Percentiles rank a stretch among this genome's conserved stretches.
These are phyloP conservation scores for Haemorhous mexicanus DNA, from an alignment of 2,113 vertebrate genomes.

Conservation along the genomic window DNA sequence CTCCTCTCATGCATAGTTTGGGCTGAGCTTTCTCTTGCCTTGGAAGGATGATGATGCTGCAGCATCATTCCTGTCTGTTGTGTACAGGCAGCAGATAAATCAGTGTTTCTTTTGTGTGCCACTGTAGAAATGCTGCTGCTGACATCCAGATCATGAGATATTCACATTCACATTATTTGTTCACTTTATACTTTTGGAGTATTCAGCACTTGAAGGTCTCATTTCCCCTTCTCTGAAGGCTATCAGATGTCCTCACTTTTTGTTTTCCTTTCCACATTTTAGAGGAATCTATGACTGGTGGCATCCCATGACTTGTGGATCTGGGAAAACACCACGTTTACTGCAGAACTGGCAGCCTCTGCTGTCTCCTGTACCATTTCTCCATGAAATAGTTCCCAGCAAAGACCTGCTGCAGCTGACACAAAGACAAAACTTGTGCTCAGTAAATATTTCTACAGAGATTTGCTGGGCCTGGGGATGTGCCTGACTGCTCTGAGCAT, in stretches of 20 bases:
- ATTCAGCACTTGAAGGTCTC: background rate
- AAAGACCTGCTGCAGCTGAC: background rate
- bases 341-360: background rate
- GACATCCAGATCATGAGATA: background rate
- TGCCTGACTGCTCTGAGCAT: background rate
- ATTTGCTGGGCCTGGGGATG: fast-evolving
- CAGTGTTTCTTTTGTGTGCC: background rate
- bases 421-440: background rate
- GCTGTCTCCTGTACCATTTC: fast-evolving
- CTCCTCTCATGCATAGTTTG: background rate
- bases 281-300: background rate
- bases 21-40: background rate
- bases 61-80: fast-evolving
- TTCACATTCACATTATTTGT: background rate
- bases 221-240: background rate
- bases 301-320: background rate
- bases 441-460: background rate
- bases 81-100: background rate
- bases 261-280: background rate
- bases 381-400: fast-evolving
- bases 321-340: background rate
- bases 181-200: background rate
- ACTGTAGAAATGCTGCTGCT: fast-evolving
- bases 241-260: background rate
- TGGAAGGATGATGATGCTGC: background rate